phyloP scores from a whole-genome alignment of 53 echinoderm and acorn worm genomes.

The Mesocentrotus franciscanus region DNA sequence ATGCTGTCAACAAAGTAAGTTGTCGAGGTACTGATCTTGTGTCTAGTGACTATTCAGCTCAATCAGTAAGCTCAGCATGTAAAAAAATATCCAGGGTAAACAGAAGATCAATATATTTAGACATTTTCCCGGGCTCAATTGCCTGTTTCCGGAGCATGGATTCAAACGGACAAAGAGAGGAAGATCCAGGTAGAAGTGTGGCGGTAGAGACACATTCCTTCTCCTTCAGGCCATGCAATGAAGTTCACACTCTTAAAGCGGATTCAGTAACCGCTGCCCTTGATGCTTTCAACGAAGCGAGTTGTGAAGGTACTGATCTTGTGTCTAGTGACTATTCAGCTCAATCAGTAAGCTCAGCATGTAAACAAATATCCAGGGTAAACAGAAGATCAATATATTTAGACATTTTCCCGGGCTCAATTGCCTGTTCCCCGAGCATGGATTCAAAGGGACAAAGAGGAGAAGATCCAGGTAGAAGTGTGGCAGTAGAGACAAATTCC shows the following conservation, averaged over 20 bases:
- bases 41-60: background rate
- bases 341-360: background rate
- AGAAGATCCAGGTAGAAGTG: background rate
- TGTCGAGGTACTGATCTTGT: too few relatives aligned
- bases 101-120: background rate
- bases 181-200: background rate
- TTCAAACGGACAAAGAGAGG: background rate
- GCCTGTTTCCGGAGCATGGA: background rate
- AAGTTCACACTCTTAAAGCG: background rate
- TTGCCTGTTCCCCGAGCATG: too few relatives aligned
- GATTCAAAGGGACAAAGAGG: background rate
- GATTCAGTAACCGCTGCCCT: background rate
- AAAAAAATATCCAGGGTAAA: background rate
- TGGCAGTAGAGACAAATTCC: background rate
- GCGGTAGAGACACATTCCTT: background rate
- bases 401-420: too few relatives aligned
- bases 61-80: background rate
- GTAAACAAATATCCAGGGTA: background rate
- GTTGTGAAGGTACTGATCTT: background rate
- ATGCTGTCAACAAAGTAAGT: too few relatives aligned
- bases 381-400: background rate
- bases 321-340: background rate
- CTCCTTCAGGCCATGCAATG: background rate
- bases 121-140: too few relatives aligned
- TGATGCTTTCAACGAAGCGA: background rate